Conservation (phyloP, 2,113 vertebrate species). For the Cebus imitator region DNA sequence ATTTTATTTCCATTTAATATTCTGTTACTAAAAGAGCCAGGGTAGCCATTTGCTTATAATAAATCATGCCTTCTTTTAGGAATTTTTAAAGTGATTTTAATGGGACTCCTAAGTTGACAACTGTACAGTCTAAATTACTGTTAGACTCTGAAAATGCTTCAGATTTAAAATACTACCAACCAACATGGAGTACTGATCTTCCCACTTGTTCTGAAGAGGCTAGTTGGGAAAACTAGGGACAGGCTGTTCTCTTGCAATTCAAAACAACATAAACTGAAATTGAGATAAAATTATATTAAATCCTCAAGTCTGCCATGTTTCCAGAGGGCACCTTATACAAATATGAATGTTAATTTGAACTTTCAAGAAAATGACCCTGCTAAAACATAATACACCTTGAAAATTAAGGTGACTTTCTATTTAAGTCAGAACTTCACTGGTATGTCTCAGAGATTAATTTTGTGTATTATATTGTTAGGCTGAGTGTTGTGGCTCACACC, state of each 20-base stretch:
- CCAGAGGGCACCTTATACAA: neutral
- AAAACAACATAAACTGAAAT: neutral
- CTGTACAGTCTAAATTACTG: neutral
- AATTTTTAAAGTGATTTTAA: conserved; percentile 24
- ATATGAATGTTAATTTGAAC: neutral
- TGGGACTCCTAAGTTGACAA: neutral
- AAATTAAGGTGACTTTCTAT: neutral
- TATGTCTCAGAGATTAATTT: neutral
- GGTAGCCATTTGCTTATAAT: conserved; percentile 34
- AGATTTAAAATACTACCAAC: neutral
- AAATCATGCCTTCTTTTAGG: conserved; percentile 18
- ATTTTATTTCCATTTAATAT: conserved; percentile 29
- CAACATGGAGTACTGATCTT: neutral
- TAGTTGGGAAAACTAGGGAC: neutral
- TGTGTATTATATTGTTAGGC: neutral
- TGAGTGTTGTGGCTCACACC: no score
- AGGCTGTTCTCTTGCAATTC: neutral
- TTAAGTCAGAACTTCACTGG: neutral
- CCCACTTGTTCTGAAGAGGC: neutral
- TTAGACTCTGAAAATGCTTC: neutral
- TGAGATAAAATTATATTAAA: neutral
- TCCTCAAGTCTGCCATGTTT: neutral
- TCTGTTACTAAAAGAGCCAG: neutral
- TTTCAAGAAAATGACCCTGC: neutral
- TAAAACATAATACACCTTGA: neutral